Evolutionary conservation across 1,140 invertebrate genomes (phyloP), one percentile per base, ranked within the genome.

Genomic region (Pogonomyrmex californicus): DNA sequence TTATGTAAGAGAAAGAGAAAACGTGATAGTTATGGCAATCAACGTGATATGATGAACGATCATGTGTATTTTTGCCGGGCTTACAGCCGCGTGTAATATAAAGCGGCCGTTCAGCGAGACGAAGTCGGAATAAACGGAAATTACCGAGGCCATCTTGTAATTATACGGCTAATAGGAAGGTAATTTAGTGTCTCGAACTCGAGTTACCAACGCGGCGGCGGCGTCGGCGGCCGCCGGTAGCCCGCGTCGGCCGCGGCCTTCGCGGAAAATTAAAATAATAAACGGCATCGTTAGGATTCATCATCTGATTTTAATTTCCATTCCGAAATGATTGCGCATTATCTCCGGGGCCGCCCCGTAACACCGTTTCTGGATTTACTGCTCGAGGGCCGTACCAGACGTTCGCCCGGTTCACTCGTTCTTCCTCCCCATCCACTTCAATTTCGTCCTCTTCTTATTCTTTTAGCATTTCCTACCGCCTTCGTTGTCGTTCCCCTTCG

Each of bases 231-330:
- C 71, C 65, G 86, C 77, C 75, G 78, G 82, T 89, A 82, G 83
- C 79, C 90, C 76, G 86, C 63, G 89, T 86, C 90, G 90, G 91
- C 87, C 41, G 85, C 90, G 91, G 92, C 85, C 91, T 93, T 93
- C 92, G 93, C 94, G 94, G 93, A 95, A 95, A 95, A 95, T 95
- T 95, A 95, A 95, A 95, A 95, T 95, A 95, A 95, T 95, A 95
- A 95, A 95, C 95, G 94, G 95, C 95, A 95, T 95, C 95, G 94
- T 95, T 95, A 95, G 95, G 94, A 95, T 95, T 95, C 95, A 95
- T 95, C 95, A 95, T 95, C 94, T 95, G 95, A 95, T 95, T 95
- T 95, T 95, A 95, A 95, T 95, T 95, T 95, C 94, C 95, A 95
- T 95, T 95, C 93, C 93, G 89, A 95, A 95, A 95, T 95, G 94